A percentile compares a stretch with the other conserved stretches of the same genome.
Evolutionary conservation across 2,888 invertebrate species (phyloP).

Genomic region (Sarcophaga caerulescens): DNA sequence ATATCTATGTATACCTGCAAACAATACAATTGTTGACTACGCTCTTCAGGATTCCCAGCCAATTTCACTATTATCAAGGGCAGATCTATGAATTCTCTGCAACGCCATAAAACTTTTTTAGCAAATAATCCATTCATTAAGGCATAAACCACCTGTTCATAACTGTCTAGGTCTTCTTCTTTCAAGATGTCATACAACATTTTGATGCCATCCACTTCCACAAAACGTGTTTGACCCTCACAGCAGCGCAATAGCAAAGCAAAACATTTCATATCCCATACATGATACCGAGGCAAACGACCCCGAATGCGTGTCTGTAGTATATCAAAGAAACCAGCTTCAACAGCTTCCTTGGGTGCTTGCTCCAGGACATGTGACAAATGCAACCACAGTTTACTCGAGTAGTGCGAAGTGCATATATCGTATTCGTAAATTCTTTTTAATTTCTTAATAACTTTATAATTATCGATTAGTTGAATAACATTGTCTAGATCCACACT

Average conservation of each 20-base stretch:
- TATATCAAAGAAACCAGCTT: conserved; percentile 76
- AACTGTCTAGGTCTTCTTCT: conserved; percentile 66
- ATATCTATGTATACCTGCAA: conserved; percentile 70
- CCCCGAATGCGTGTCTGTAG: conserved; percentile 72
- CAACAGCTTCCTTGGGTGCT: conserved; percentile 74
- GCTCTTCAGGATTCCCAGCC: conserved; percentile 68
- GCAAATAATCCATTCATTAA: conserved; percentile 75
- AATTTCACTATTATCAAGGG: conserved; percentile 73
- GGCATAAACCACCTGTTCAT: conserved; percentile 73
- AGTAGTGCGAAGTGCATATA: conserved; percentile 70
- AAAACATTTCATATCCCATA: conserved; percentile 77
- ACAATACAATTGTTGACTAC: conserved; percentile 75
- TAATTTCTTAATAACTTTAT: conserved; percentile 56
- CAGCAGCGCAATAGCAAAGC: conserved; percentile 76
- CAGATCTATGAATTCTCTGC: conserved; percentile 75
- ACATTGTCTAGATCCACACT: conserved; percentile 72
- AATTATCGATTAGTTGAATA: conserved; percentile 34
- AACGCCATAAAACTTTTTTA: conserved; percentile 75
- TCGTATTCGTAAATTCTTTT: conserved; percentile 71
- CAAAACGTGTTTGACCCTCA: conserved; percentile 75
- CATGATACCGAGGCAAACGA: conserved; percentile 70
- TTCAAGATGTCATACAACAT: conserved; percentile 73
- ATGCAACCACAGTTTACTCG: conserved; percentile 74
- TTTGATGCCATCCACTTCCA: conserved; percentile 73
- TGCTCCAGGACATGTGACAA: conserved; percentile 75